Percentiles rank a stretch among this genome's conserved stretches.
phyloP scores from a whole-genome alignment of 30 jellyfish, hydroid and myxozoan genomes.

The Pelagia noctiluca region DNA sequence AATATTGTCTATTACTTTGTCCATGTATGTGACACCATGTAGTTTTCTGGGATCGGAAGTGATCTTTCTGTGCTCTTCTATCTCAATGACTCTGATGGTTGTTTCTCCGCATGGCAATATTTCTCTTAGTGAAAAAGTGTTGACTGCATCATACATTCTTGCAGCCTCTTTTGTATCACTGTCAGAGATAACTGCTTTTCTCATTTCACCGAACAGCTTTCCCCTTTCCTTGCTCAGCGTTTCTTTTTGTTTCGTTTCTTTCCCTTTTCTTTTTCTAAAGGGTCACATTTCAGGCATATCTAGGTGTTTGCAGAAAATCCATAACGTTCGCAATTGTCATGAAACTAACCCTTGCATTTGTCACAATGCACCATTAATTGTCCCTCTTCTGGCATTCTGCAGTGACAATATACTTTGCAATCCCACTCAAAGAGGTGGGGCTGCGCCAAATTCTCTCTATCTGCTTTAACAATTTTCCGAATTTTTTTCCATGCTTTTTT shows the following conservation, averaged over 20 bases:
- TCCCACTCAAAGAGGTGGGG: too few species aligned
- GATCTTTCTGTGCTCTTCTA: not conserved
- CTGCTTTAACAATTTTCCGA: too few species aligned
- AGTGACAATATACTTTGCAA: too few species aligned
- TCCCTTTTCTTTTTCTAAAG: not conserved
- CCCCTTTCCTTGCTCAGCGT: not conserved
- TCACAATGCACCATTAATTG: too few species aligned
- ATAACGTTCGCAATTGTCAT: not conserved
- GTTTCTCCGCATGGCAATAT: not conserved
- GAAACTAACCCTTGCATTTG: slow-evolving; percentile 5
- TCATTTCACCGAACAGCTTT: not conserved
- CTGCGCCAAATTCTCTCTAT: too few species aligned
- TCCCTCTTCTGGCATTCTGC: too few species aligned
- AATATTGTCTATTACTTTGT: not conserved
- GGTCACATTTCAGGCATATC: not conserved
- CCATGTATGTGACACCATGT: not conserved
- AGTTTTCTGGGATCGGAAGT: not conserved
- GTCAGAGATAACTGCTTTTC: not conserved
- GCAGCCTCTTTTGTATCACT: not conserved
- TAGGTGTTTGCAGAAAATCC: not conserved
- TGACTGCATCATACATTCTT: not conserved
- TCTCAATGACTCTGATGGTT: not conserved
- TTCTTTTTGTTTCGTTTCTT: not conserved
- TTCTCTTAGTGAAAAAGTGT: not conserved
- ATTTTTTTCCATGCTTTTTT: too few species aligned